Evolutionary conservation across 2,888 invertebrate species (phyloP).

Genomic region (Coelopa pilipes): DNA sequence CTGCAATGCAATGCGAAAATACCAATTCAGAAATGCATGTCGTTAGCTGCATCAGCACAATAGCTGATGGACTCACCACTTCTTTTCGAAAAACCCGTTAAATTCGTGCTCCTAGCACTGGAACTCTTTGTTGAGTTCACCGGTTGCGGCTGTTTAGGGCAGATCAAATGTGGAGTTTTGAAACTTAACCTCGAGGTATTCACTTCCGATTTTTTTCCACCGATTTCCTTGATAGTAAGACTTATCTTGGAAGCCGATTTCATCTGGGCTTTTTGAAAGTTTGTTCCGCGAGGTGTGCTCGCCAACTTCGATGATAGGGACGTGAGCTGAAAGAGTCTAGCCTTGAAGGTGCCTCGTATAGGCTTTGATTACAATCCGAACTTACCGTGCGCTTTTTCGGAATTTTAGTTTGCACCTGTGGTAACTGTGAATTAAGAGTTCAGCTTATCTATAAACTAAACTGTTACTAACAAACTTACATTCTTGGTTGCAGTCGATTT

Average conservation of each 20-base stretch:
- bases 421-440: background rate
- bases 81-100: slow-evolving; percentile 31
- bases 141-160: background rate
- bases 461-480: background rate
- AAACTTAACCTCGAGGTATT: slow-evolving; percentile 34
- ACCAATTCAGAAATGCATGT: background rate
- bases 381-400: slow-evolving; percentile 42
- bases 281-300: slow-evolving; percentile 29
- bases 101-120: too few relatives aligned
- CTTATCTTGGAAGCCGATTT: slow-evolving; percentile 39
- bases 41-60: background rate
- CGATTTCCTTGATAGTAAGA: slow-evolving; percentile 36
- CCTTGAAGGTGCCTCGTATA: background rate
- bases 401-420: slow-evolving; percentile 37
- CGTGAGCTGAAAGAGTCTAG: slow-evolving; percentile 20
- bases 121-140: too few relatives aligned
- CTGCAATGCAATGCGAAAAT: slow-evolving; percentile 29
- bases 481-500: background rate
- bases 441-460: background rate
- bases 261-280: slow-evolving; percentile 20
- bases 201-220: slow-evolving; percentile 35
- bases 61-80: slow-evolving; percentile 32
- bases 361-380: background rate
- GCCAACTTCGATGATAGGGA: background rate
- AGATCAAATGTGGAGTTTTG: slow-evolving; percentile 29